Evolutionary conservation across 1,140 invertebrate genomes (phyloP).

Genomic region (Nautilus pompilius): DNA sequence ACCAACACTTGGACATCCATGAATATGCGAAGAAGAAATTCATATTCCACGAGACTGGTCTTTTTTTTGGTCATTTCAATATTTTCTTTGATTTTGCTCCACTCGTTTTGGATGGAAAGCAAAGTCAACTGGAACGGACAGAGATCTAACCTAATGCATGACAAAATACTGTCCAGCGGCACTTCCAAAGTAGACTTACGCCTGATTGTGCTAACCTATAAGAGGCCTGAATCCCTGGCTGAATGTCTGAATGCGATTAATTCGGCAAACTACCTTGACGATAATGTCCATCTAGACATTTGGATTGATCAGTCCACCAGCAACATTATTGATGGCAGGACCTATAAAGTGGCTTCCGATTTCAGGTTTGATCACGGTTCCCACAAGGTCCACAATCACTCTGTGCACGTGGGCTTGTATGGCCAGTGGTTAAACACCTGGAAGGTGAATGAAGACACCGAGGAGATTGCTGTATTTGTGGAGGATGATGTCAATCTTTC

Average conservation of each 20-base stretch:
- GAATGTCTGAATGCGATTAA: conserved; percentile 28
- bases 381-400: conserved; percentile 23
- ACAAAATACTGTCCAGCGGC: no score
- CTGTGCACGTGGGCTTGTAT: conserved; percentile 29
- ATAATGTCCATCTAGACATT: conserved; percentile 26
- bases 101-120: no score
- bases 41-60: no score
- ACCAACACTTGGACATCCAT: no score
- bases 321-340: conserved; percentile 16
- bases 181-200: background rate
- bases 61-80: no score
- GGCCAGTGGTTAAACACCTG: conserved; percentile 44
- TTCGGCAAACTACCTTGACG: conserved; percentile 19
- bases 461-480: conserved; percentile 39
- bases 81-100: no score
- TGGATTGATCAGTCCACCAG: conserved; percentile 31
- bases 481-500: conserved; percentile 45
- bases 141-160: no score
- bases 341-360: conserved; percentile 11
- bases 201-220: conserved; percentile 24
- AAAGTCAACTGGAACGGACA: no score
- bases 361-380: conserved; percentile 30
- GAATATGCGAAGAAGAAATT: no score
- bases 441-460: conserved; percentile 17
- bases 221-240: conserved; percentile 15